Percentiles rank a stretch among this genome's conserved stretches.
Conservation (phyloP, 2,888 invertebrate genomes). For the Caenorhabditis drosophilae region DNA sequence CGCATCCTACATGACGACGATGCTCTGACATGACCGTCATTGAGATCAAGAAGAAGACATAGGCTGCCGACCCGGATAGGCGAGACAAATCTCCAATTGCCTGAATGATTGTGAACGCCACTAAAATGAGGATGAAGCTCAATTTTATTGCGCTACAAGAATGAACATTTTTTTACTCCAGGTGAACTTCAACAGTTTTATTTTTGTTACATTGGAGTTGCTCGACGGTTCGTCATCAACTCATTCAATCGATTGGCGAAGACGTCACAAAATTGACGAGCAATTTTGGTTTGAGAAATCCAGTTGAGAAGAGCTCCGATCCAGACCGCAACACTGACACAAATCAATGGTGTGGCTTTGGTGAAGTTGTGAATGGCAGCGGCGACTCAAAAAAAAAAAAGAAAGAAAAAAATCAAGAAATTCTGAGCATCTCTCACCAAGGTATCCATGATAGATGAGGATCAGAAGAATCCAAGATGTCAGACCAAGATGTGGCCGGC, state of each 20-base stretch:
- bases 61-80: conserved; percentile 60
- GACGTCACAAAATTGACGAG: conserved; percentile 6
- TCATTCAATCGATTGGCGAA: conserved; percentile 10
- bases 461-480: conserved; percentile 9
- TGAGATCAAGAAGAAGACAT: conserved; percentile 57
- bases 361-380: conserved; percentile 39
- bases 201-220: conserved; percentile 17
- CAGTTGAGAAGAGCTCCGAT: conserved; percentile 17
- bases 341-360: conserved; percentile 40
- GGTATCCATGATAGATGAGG: conserved; percentile 32
- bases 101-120: conserved; percentile 37
- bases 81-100: conserved; percentile 48
- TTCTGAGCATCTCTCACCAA: conserved; percentile 14
- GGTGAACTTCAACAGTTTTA: background rate
- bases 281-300: background rate
- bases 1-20: conserved; percentile 42
- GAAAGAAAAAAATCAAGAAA: background rate
- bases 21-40: conserved; percentile 59
- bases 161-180: background rate
- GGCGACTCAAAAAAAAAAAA: conserved; percentile 28
- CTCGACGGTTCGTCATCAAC: conserved; percentile 4
- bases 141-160: conserved; percentile 38
- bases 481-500: conserved; percentile 14
- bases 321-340: conserved; percentile 34
- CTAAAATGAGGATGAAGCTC: conserved; percentile 24